Conservation (phyloP, 2,113 vertebrate species). For the Monopterus albus region DNA sequence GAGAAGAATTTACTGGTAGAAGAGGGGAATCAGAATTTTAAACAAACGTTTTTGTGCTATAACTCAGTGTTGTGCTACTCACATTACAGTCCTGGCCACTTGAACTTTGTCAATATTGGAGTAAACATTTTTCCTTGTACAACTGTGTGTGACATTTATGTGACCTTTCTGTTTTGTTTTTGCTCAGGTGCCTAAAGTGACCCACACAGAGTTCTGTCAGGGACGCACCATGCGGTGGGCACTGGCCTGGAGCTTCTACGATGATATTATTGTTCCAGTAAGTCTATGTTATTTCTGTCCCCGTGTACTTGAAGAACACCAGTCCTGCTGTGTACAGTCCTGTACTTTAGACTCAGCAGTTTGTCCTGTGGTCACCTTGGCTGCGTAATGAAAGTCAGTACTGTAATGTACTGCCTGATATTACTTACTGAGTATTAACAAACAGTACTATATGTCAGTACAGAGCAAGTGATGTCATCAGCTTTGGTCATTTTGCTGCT, state of each 20-base stretch:
- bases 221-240: constrained; percentile 99
- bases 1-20: too few species aligned
- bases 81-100: too few species aligned
- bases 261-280: constrained; percentile 94
- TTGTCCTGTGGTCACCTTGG: not conserved
- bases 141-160: too few species aligned
- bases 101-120: too few species aligned
- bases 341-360: not conserved
- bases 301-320: not conserved
- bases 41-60: too few species aligned
- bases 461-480: not conserved
- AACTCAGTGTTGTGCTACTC: too few species aligned
- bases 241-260: constrained; percentile 98
- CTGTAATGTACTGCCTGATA: not conserved
- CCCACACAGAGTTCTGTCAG: constrained; percentile 97
- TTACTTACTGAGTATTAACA: not conserved
- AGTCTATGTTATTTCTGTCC: constrained; percentile 67
- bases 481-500: not conserved
- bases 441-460: too few species aligned
- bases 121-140: too few species aligned
- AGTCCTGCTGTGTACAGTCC: not conserved
- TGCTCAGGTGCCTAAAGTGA: constrained; percentile 93
- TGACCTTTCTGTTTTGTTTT: not conserved
- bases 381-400: not conserved
- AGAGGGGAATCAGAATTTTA: too few species aligned